These are phyloP conservation scores for Gonioctena quinquepunctata DNA, from an alignment of 1,140 invertebrate species.

Conservation along the genomic window DNA sequence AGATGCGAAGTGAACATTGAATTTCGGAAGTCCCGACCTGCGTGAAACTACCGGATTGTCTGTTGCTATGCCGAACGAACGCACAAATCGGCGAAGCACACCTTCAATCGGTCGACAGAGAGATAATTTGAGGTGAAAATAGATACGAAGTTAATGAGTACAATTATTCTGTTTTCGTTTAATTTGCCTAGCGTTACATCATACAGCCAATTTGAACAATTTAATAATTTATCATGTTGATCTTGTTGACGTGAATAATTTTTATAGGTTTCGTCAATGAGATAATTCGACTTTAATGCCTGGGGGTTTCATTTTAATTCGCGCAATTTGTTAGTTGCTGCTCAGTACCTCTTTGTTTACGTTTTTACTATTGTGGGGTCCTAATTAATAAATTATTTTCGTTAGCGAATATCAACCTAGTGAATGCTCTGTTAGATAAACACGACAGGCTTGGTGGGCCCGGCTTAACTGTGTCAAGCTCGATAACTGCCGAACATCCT, in stretches of 20 bases:
- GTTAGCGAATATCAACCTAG: too few relatives aligned
- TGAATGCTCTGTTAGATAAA: too few relatives aligned
- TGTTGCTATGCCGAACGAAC: not conserved
- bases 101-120: not conserved
- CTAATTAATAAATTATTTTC: too few relatives aligned
- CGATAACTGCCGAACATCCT: too few relatives aligned
- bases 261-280: conserved; percentile 9
- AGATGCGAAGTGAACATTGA: too few relatives aligned
- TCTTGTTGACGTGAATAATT: conserved; percentile 1
- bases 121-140: not conserved
- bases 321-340: not conserved
- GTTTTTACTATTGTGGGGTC: too few relatives aligned
- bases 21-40: not conserved
- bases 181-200: conserved; percentile 8
- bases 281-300: conserved; percentile 4
- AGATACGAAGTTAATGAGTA: conserved; percentile 8
- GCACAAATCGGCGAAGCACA: not conserved
- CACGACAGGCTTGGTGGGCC: too few relatives aligned
- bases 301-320: conserved; percentile 2
- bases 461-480: too few relatives aligned
- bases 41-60: not conserved
- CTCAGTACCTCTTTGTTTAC: not conserved
- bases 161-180: not conserved
- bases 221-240: conserved; percentile 7
- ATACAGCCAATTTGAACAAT: conserved; percentile 8